Evolutionary conservation across 2,113 vertebrate genomes (phyloP).

Genomic region (Platichthys stellatus): DNA sequence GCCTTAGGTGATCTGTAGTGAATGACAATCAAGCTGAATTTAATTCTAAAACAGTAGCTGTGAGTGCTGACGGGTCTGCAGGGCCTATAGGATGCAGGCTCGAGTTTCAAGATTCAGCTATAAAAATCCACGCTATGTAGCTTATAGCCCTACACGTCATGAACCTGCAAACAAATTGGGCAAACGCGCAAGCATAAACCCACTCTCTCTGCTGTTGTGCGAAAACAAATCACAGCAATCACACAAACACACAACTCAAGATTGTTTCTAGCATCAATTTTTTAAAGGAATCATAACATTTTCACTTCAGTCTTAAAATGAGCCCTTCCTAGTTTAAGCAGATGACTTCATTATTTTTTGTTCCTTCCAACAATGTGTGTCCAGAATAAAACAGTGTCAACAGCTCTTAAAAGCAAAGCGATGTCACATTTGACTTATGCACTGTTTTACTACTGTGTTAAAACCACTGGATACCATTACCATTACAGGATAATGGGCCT

Average conservation of each 20-base stretch:
- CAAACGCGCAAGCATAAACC: too few relatives aligned
- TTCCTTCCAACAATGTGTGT: not conserved
- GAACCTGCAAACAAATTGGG: too few relatives aligned
- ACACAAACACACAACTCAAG: not conserved
- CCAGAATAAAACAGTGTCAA: not conserved
- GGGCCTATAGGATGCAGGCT: constrained; percentile 46
- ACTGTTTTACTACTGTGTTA: too few relatives aligned
- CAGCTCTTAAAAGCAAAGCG: constrained; percentile 19
- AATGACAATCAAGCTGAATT: constrained; percentile 32
- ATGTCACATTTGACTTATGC: too few relatives aligned
- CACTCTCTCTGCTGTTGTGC: too few relatives aligned
- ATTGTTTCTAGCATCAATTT: not conserved
- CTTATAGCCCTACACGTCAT: constrained; percentile 41
- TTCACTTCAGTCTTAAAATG: not conserved
- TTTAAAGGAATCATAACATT: not conserved
- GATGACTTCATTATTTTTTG: not conserved
- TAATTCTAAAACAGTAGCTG: constrained; percentile 4
- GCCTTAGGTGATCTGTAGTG: constrained; percentile 14
- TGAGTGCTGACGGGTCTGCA: constrained; percentile 19
- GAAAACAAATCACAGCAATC: too few relatives aligned
- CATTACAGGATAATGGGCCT: too few relatives aligned
- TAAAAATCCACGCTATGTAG: constrained; percentile 49
- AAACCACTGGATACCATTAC: not conserved
- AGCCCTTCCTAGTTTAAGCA: not conserved
- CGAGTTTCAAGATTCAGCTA: constrained; percentile 39